These are phyloP conservation scores for Caenorhabditis sp. DNA, from an alignment of 2,888 invertebrate species.

Conservation along the genomic window DNA sequence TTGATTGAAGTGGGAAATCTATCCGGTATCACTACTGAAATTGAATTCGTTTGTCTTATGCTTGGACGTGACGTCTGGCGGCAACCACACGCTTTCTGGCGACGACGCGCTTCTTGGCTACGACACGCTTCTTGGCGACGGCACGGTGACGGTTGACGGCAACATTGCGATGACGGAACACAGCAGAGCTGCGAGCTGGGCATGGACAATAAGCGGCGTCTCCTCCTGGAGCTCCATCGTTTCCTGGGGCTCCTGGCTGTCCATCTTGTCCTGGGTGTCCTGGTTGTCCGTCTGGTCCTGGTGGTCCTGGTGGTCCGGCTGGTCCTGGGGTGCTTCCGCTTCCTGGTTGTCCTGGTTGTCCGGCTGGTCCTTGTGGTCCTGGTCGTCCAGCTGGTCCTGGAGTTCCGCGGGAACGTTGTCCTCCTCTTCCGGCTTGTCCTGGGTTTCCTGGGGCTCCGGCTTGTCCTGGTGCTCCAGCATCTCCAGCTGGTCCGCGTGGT, in stretches of 20 bases:
- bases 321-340: constrained; percentile 63
- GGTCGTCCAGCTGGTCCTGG: constrained; percentile 66
- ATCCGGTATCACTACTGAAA: constrained; percentile 30
- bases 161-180: constrained; percentile 43
- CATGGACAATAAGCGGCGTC: constrained; percentile 65
- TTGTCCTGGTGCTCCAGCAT: constrained; percentile 64
- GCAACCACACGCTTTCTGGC: constrained; percentile 60
- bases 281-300: constrained; percentile 66
- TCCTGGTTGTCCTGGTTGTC: constrained; percentile 66
- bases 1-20: constrained; percentile 31
- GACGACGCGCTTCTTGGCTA: constrained; percentile 58
- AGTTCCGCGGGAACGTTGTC: constrained; percentile 63
- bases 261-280: constrained; percentile 66
- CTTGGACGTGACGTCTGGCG: constrained; percentile 61
- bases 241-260: constrained; percentile 61
- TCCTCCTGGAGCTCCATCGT: constrained; percentile 55
- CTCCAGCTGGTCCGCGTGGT: constrained; percentile 65
- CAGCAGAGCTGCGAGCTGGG: constrained; percentile 56
- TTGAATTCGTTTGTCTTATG: constrained; percentile 43
- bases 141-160: constrained; percentile 59
- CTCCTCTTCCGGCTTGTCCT: constrained; percentile 61
- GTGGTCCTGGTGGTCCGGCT: constrained; percentile 65
- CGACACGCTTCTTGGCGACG: constrained; percentile 63
- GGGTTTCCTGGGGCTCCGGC: constrained; percentile 65
- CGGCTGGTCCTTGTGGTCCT: constrained; percentile 64